Evolutionary conservation across 2,113 vertebrate species (phyloP), one percentile per base, ranked within the genome.

Genomic region (Gymnorhina tibicen): DNA sequence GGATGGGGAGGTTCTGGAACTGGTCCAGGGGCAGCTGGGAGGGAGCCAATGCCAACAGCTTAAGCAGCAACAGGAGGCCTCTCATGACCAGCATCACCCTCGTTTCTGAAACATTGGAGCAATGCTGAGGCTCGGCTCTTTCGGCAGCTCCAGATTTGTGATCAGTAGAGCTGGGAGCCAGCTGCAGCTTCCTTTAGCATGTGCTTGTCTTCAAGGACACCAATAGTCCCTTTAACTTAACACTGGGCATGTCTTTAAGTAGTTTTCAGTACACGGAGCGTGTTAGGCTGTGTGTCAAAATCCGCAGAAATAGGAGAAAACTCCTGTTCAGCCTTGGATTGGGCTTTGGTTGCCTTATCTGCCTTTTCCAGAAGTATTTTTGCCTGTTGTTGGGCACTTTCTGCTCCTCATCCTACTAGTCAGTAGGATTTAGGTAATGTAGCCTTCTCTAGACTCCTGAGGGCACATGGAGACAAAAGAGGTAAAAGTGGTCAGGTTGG

Each of bases 41-140:
- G 20, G 28, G 15, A 66, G 73, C 39, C 75, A 88, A 10, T 4
- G 6, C 44, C 62, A 73, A 26, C 37, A 49, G 78, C 46, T 72
- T 26, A 7, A 73, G 74, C 58, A 82, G 81, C 68, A 69, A 10
- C 60, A 64, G 66, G 68, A 87, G 37, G 60, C 66, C 11, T 76
- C 80, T 76, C 46, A 37, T 16, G 80, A 39, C 11, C 69, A 52
- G 33, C 73, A 84, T n/a, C 68, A 63, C 16, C 21, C 62, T 84
- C 0, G 0, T 67, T 75, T 35, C 50, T 73, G 78, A 76, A 16
- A 32, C 28, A 56, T 2, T 0, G 0, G 28, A 28, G 37, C 1
- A 6, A 16, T 12, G 32, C 67, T 22, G 50, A 62, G 55, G 49
- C 32, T 64, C 1, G 0, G 10, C 39, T 62, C 52, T 37, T 12